Conservation (phyloP, 2,113 vertebrate species). For the Willisornis vidua region DNA sequence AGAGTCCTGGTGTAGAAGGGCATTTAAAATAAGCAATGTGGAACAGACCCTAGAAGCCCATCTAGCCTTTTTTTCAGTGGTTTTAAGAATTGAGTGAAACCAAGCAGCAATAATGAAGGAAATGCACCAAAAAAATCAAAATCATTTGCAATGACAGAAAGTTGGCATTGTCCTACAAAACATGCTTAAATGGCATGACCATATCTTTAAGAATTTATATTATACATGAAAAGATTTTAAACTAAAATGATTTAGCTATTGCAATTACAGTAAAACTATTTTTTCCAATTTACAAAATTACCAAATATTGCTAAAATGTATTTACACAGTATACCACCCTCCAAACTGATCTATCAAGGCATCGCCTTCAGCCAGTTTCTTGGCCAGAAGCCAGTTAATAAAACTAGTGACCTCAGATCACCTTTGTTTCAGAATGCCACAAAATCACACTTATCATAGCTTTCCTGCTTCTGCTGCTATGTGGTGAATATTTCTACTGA, state of each 20-base stretch:
- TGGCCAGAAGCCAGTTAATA: background rate
- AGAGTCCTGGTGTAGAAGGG: background rate
- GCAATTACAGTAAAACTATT: background rate
- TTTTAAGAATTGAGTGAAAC: background rate
- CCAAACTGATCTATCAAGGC: background rate
- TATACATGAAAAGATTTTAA: background rate
- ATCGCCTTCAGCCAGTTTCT: background rate
- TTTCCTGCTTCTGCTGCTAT: background rate
- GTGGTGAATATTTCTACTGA: background rate
- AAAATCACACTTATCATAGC: background rate
- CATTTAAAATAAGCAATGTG: background rate
- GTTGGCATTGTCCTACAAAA: background rate
- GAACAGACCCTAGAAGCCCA: background rate
- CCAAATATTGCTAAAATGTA: background rate
- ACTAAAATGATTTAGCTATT: background rate
- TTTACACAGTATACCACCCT: background rate
- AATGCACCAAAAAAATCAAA: background rate
- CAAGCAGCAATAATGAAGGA: background rate
- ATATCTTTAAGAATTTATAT: background rate
- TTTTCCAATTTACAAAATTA: background rate
- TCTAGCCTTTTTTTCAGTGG: background rate
- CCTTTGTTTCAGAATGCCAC: background rate
- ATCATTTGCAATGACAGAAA: background rate
- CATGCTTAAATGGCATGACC: background rate
- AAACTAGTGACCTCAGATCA: background rate